These are phyloP conservation scores for Tolmerus cingulatus DNA, from an alignment of 2,888 invertebrate genomes.

Conservation along the genomic window DNA sequence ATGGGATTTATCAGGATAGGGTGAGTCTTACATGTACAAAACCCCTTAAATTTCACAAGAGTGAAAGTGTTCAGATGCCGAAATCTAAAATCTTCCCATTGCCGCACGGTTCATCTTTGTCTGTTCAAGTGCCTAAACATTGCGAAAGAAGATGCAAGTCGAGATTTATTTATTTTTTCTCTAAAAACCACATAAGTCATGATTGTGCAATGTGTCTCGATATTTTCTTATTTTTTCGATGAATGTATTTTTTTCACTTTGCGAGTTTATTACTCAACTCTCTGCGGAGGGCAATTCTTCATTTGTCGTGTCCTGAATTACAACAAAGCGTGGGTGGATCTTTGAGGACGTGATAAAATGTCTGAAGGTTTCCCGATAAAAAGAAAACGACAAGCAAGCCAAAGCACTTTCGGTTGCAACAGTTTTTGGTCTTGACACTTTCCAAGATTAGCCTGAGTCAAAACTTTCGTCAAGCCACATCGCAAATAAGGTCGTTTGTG, in stretches of 20 bases:
- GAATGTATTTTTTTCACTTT: not conserved
- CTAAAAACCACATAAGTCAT: not conserved
- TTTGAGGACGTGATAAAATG: not conserved
- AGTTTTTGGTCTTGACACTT: not conserved
- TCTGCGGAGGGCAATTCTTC: not conserved
- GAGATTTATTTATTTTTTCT: not conserved
- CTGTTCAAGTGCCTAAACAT: not conserved
- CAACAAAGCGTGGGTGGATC: not conserved
- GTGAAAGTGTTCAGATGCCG: not conserved
- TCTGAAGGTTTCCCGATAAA: not conserved
- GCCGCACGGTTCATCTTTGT: not conserved
- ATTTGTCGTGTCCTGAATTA: not conserved
- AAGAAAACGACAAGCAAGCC: not conserved
- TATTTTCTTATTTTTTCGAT: not conserved
- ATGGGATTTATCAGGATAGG: not conserved
- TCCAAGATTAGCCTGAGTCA: not conserved
- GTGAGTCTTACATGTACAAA: not conserved
- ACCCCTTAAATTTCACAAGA: not conserved
- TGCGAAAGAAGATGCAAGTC: not conserved
- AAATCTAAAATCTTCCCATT: not conserved
- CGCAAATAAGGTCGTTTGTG: not conserved
- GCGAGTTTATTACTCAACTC: not conserved
- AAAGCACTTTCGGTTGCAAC: not conserved
- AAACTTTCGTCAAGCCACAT: not conserved
- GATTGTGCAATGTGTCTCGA: not conserved